Percentiles rank a stretch among this genome's conserved stretches.
Conservation (phyloP, 2,888 invertebrate species). For the Epinotia nisella region DNA sequence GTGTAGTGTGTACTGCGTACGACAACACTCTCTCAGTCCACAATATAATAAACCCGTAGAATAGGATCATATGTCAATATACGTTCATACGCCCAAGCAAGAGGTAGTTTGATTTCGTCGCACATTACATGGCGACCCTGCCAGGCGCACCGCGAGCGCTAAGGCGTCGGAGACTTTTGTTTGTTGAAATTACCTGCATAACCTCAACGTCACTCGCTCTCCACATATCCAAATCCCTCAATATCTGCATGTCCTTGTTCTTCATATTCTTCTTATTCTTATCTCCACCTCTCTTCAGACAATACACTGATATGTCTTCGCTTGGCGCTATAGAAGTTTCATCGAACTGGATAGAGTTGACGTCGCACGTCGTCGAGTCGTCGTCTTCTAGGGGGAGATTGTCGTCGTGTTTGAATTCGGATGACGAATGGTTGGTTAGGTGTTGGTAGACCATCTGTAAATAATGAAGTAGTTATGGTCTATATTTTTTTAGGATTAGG, state of each 20-base stretch:
- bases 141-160: too few species aligned
- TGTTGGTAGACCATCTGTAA: constrained; percentile 65
- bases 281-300: constrained; percentile 53
- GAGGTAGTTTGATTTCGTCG: too few species aligned
- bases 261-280: constrained; percentile 70
- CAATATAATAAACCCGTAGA: too few species aligned
- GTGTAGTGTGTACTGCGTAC: too few species aligned
- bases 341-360: constrained; percentile 68
- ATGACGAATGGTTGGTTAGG: constrained; percentile 59
- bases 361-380: constrained; percentile 72
- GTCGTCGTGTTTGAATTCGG: constrained; percentile 56
- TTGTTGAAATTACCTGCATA: constrained; percentile 67
- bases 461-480: neutral
- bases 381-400: constrained; percentile 57
- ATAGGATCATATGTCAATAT: too few species aligned
- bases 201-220: constrained; percentile 73
- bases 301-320: constrained; percentile 70
- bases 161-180: too few species aligned
- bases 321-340: constrained; percentile 67
- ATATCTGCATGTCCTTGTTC: constrained; percentile 60
- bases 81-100: too few species aligned
- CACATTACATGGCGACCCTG: too few species aligned
- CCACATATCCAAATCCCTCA: constrained; percentile 78
- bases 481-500: too few species aligned
- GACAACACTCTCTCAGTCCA: too few species aligned